Percentiles rank a stretch among this genome's conserved stretches.
Conservation (phyloP, 1,140 invertebrate species). For the Apis laboriosa region DNA sequence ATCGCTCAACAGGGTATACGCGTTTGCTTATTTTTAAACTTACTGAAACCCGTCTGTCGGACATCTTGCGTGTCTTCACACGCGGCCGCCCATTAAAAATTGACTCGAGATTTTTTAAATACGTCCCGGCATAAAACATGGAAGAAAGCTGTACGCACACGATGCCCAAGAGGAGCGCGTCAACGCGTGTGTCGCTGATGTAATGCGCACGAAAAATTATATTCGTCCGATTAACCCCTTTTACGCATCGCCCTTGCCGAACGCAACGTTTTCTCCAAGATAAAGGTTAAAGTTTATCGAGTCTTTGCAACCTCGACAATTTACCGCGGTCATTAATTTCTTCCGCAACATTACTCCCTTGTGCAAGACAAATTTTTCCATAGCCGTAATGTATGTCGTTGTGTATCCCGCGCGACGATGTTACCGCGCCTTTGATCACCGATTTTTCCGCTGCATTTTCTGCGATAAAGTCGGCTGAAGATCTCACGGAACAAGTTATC, state of each 20-base stretch:
- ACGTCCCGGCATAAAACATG: background rate
- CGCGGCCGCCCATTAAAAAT: background rate
- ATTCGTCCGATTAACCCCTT: slow-evolving; percentile 38
- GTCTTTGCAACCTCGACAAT: slow-evolving; percentile 42
- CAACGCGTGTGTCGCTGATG: slow-evolving; percentile 7
- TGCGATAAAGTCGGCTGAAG: slow-evolving; percentile 5
- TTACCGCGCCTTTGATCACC: slow-evolving; percentile 19
- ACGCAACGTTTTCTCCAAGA: slow-evolving; percentile 39
- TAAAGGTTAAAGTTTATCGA: slow-evolving; percentile 54
- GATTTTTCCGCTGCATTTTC: slow-evolving; percentile 21
- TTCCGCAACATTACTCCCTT: slow-evolving; percentile 48
- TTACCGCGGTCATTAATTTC: slow-evolving; percentile 52
- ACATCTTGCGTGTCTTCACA: background rate
- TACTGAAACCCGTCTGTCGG: background rate
- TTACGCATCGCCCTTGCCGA: slow-evolving; percentile 28
- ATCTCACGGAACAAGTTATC: background rate
- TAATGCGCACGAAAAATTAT: slow-evolving; percentile 47
- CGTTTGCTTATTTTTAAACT: background rate
- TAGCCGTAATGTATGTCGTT: background rate
- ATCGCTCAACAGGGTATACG: background rate
- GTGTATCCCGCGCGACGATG: slow-evolving; percentile 14
- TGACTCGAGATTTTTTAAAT: background rate
- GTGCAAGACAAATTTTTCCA: slow-evolving; percentile 46
- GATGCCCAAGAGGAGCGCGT: background rate
- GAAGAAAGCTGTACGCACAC: background rate